Percentiles rank a stretch among this genome's conserved stretches.
These are phyloP conservation scores for Henricia sp. DNA, from an alignment of 53 echinoderm and acorn worm species.

Conservation along the genomic window DNA sequence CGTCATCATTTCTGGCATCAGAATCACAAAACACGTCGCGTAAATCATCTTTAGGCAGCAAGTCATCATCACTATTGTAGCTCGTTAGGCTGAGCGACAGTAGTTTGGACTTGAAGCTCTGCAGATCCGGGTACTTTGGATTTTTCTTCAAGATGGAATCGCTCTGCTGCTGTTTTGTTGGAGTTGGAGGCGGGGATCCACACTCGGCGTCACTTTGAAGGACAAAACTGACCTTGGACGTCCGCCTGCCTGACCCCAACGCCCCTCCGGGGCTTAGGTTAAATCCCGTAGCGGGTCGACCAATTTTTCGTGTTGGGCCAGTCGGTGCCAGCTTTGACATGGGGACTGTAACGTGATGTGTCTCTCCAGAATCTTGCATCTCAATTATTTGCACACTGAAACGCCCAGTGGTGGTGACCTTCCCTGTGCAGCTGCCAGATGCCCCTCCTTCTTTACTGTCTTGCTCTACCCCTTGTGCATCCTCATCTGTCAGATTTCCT, in stretches of 20 bases:
- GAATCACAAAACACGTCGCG: background rate
- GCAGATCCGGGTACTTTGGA: constrained; percentile 26
- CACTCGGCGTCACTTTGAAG: background rate
- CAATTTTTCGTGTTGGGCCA: constrained; percentile 11
- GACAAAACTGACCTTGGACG: constrained; percentile 39
- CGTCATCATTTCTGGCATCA: background rate
- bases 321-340: background rate
- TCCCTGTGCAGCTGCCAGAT: background rate
- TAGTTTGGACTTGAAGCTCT: constrained; percentile 35
- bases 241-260: background rate
- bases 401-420: constrained; percentile 21
- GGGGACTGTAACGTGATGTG: background rate
- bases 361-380: background rate
- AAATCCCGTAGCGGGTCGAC: background rate
- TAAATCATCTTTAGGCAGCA: background rate
- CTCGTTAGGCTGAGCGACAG: background rate
- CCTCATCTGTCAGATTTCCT: background rate
- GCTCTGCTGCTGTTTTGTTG: background rate
- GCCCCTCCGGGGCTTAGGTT: background rate
- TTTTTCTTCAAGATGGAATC: constrained; percentile 38
- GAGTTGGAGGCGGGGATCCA: background rate
- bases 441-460: background rate
- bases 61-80: background rate
- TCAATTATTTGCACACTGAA: constrained; percentile 13
- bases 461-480: background rate